A percentile compares a stretch with the other conserved stretches of the same genome.
These are phyloP conservation scores for Nannoperca australis DNA, from an alignment of 2,797 vertebrate genomes.

Conservation along the genomic window DNA sequence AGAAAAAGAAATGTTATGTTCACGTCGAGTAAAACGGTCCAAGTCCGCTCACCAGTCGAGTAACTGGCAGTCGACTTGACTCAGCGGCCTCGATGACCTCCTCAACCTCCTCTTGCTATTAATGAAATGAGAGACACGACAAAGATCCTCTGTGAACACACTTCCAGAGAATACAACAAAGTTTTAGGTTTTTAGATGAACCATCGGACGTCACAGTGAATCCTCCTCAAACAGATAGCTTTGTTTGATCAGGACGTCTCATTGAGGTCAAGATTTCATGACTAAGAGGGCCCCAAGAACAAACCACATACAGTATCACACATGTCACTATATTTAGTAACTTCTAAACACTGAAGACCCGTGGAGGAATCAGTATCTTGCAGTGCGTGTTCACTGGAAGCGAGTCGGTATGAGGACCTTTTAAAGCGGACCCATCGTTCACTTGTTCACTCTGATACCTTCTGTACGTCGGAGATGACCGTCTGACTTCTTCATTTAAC, in stretches of 20 bases:
- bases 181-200: conserved; percentile 2
- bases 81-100: background rate
- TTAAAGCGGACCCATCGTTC: background rate
- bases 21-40: background rate
- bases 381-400: background rate
- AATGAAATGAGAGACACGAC: conserved; percentile 54
- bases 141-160: conserved; percentile 48
- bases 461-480: background rate
- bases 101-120: conserved; percentile 64
- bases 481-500: background rate
- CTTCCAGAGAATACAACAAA: conserved; percentile 36
- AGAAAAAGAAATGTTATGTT: background rate
- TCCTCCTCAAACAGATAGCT: background rate
- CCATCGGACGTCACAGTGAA: background rate
- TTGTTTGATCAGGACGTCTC: background rate
- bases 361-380: background rate
- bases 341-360: too few species aligned
- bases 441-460: background rate
- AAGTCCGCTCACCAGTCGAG: background rate
- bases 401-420: background rate
- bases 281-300: background rate
- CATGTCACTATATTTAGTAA: too few species aligned
- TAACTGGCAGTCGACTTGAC: background rate
- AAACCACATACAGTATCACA: background rate
- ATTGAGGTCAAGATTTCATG: background rate